phyloP scores from a whole-genome alignment of 2,113 vertebrate genomes.

The Ceratotherium simum region DNA sequence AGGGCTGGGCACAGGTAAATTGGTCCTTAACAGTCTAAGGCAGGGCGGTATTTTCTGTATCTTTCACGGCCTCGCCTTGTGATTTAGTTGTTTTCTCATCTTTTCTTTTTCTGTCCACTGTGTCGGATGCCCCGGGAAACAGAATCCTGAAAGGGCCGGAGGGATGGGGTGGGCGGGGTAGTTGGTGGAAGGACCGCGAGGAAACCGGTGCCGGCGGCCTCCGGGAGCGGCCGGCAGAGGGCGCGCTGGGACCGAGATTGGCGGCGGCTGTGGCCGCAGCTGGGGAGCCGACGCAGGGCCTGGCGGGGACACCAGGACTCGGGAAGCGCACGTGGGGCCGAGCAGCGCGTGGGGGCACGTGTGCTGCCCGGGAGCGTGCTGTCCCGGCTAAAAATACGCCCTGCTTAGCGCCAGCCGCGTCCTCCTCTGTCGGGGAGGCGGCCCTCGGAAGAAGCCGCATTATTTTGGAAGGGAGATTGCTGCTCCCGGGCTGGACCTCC shows the following conservation, averaged over 20 bases:
- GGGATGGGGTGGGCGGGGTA: not conserved
- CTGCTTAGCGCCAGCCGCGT: not conserved
- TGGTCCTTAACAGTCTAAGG: not conserved
- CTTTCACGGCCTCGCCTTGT: not conserved
- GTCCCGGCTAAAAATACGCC: conserved; percentile 42
- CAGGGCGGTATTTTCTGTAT: not conserved
- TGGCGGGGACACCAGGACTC: not conserved
- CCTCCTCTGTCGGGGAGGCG: not conserved
- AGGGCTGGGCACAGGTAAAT: not conserved
- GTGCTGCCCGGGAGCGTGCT: not conserved
- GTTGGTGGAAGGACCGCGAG: not conserved
- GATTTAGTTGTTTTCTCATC: not conserved
- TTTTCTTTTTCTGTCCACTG: not conserved
- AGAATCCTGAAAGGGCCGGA: not conserved
- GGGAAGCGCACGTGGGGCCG: not conserved
- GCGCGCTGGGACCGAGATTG: conserved; percentile 54
- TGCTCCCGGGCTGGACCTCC: not conserved
- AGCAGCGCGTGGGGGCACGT: not conserved
- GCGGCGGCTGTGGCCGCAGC: not conserved
- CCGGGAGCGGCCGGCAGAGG: conserved; percentile 56
- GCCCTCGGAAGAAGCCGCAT: not conserved
- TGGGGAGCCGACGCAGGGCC: not conserved
- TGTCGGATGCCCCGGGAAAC: not conserved
- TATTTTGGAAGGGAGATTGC: not conserved
- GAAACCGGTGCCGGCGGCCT: not conserved